Percentiles rank a stretch among this genome's conserved stretches.
Conservation (phyloP, 2,888 invertebrate genomes). For the Ophioninae sp. region DNA sequence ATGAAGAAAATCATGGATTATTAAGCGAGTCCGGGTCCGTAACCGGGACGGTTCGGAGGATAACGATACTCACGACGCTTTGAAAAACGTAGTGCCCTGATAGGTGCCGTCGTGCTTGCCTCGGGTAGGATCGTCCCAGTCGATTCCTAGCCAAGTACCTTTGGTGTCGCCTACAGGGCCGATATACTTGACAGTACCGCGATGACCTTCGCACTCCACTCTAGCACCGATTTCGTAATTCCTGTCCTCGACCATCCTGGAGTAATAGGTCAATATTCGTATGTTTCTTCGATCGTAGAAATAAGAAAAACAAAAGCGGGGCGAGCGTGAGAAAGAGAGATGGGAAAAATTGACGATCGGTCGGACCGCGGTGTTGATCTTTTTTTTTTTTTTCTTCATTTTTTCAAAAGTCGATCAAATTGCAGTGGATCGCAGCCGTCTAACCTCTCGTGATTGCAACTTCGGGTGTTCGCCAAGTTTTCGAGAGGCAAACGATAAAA, state of each 20-base stretch:
- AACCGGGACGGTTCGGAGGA: background rate
- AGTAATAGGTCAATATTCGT: slow-evolving; percentile 17
- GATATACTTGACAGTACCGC: slow-evolving; percentile 82
- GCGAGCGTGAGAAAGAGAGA: background rate
- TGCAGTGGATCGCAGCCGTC: slow-evolving; percentile 20
- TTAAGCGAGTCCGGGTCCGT: too few relatives aligned
- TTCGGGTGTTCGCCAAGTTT: slow-evolving; percentile 10
- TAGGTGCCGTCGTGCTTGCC: slow-evolving; percentile 97
- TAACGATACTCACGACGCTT: slow-evolving; percentile 82
- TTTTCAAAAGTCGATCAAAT: background rate
- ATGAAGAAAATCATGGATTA: background rate
- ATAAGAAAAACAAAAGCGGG: background rate
- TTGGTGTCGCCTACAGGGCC: slow-evolving; percentile 81
- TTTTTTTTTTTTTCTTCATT: slow-evolving; percentile 6
- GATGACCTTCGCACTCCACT: slow-evolving; percentile 81
- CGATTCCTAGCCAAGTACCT: slow-evolving; percentile 93
- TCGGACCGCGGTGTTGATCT: slow-evolving; percentile 1
- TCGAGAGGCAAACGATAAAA: slow-evolving; percentile 1
- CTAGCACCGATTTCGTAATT: slow-evolving; percentile 80
- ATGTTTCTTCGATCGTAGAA: background rate
- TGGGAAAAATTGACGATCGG: background rate
- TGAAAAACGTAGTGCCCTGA: slow-evolving; percentile 91
- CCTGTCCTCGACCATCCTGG: slow-evolving; percentile 77
- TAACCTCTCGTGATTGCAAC: slow-evolving; percentile 67
- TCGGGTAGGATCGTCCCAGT: slow-evolving; percentile 94